Evolutionary conservation across 2,797 vertebrate species (phyloP).

Genomic region (Melanitta fusca): DNA sequence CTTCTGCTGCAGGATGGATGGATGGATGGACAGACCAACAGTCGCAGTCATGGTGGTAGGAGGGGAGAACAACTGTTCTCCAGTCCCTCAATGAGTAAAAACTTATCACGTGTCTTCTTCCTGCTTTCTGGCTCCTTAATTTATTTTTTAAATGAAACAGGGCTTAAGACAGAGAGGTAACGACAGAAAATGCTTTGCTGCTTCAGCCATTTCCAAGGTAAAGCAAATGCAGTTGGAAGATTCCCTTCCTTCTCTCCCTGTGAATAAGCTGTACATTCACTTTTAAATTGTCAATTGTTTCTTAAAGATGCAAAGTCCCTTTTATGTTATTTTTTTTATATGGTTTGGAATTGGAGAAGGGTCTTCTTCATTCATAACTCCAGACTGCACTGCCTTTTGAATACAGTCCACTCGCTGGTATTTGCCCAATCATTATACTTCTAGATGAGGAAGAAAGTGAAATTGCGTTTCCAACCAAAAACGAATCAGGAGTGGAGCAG

Average conservation of each 20-base stretch:
- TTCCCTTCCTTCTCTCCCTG: constrained; percentile 63
- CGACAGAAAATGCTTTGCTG: constrained; percentile 69
- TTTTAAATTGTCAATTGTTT: constrained; percentile 77
- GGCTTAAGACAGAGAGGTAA: constrained; percentile 74
- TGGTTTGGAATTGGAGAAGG: constrained; percentile 77
- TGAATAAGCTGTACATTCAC: constrained; percentile 77
- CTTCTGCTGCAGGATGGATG: constrained; percentile 72
- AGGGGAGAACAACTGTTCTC: constrained; percentile 40
- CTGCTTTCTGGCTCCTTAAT: constrained; percentile 82
- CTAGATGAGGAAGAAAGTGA: constrained; percentile 52
- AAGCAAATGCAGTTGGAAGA: constrained; percentile 75
- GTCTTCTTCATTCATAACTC: constrained; percentile 72
- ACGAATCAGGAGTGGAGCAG: neutral
- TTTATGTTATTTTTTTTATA: constrained; percentile 59
- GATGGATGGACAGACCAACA: constrained; percentile 68
- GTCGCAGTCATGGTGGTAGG: constrained; percentile 63
- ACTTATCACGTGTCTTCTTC: constrained; percentile 81
- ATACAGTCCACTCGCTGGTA: constrained; percentile 27
- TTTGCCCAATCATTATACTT: constrained; percentile 23
- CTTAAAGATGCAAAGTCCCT: constrained; percentile 75
- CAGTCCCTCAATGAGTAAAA: constrained; percentile 75
- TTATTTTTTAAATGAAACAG: constrained; percentile 81
- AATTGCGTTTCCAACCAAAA: constrained; percentile 47
- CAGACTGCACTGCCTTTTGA: constrained; percentile 64
- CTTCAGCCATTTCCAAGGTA: constrained; percentile 71